Evolutionary conservation across 2,797 vertebrate genomes (phyloP).

Genomic region (Neosalanx taihuensis): DNA sequence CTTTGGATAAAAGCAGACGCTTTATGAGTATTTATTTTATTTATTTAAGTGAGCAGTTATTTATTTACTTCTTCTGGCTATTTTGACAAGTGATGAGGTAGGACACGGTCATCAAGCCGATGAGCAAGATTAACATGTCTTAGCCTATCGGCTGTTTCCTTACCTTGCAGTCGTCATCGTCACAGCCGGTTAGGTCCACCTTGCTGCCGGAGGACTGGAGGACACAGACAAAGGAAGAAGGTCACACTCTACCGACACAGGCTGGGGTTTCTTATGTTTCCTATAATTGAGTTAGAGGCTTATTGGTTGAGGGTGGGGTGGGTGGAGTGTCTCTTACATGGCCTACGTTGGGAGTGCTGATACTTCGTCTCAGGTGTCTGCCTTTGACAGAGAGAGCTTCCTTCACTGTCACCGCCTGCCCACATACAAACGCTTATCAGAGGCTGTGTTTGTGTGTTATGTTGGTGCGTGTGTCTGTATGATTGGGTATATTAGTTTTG

Average conservation of each 20-base stretch:
- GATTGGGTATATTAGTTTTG: not conserved
- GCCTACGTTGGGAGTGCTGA: conserved; percentile 94
- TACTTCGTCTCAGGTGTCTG: conserved; percentile 88
- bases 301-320: not conserved
- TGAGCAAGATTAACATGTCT: not conserved
- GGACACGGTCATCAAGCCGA: not conserved
- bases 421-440: not conserved
- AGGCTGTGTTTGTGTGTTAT: not conserved
- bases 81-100: not conserved
- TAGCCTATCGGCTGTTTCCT: not conserved
- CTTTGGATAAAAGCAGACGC: no score
- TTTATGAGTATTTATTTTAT: no score
- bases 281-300: not conserved
- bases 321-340: conserved; percentile 74
- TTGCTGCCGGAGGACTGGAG: conserved; percentile 85
- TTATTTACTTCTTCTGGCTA: no score
- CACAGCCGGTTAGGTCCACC: conserved; percentile 83
- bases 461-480: not conserved
- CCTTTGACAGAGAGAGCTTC: conserved; percentile 87
- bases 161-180: conserved; percentile 85
- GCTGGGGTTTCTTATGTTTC: not conserved
- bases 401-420: conserved; percentile 91
- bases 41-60: no score
- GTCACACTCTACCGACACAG: not conserved
- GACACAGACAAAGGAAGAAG: conserved; percentile 5